phyloP scores from a whole-genome alignment of 2,113 vertebrate genomes.

The Corynorhinus townsendii region DNA sequence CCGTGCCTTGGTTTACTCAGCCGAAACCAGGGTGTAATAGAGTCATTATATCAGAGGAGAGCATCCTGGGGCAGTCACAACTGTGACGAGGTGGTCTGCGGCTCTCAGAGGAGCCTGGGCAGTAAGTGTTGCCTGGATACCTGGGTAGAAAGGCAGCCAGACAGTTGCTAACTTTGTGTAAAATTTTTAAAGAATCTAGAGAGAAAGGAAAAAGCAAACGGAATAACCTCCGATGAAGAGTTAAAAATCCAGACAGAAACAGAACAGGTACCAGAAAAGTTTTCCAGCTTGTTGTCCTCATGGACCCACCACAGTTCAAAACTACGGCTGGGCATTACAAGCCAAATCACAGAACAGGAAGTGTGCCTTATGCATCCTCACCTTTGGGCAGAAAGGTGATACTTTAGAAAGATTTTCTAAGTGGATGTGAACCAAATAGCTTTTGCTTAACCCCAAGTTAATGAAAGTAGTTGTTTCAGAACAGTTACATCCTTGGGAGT shows the following conservation, averaged over 20 bases:
- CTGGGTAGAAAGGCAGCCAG: too few species aligned
- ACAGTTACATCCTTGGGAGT: not conserved
- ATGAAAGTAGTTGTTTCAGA: not conserved
- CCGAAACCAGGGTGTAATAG: not conserved
- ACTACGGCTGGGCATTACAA: rapidly evolving
- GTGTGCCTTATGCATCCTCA: rapidly evolving
- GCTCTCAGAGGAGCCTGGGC: not conserved
- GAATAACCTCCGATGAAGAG: not conserved
- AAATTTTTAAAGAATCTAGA: not conserved
- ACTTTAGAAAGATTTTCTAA: not conserved
- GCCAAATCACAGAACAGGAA: rapidly evolving
- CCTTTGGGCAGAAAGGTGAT: not conserved
- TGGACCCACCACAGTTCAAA: rapidly evolving
- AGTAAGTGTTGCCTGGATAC: not conserved
- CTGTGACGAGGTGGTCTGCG: rapidly evolving
- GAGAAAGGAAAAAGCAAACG: not conserved
- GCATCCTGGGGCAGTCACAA: rapidly evolving
- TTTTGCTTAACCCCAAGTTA: not conserved
- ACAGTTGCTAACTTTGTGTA: not conserved
- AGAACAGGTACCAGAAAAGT: not conserved
- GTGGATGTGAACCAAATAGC: not conserved
- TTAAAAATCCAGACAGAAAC: not conserved
- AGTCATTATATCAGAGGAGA: not conserved
- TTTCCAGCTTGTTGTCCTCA: rapidly evolving
- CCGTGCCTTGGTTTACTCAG: not conserved